Base-by-base conservation (phyloP, 2,113 vertebrate species). In the Melospiza georgiana region DNA sequence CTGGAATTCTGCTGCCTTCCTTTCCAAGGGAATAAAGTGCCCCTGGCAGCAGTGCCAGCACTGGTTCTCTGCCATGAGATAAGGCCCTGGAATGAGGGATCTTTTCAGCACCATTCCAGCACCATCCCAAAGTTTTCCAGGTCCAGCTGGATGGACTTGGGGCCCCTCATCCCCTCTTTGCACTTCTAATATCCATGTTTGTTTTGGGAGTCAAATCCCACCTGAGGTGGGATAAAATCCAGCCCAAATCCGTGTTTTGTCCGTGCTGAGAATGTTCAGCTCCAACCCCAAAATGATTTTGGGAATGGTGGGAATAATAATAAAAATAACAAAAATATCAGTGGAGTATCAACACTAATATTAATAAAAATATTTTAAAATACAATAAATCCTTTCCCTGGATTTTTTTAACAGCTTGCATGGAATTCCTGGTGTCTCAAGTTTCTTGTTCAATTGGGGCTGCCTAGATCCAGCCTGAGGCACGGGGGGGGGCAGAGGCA, bases 11-110 rank as follows among this genome's bases (percentile, higher is more conserved):
- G 35, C 88, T 67, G 51, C 13, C 27, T 89, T 94, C 85, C 54
- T 76, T 89, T 89, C 94, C 76, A 94, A 88, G 91, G 7, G 71
- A 86, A 65, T 78, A 61, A 62, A 72, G 72, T 72, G 91, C 74
- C 88, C 68, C 87, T 91, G 93, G 94, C 79, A 87, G 35, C 0
- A 0, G 35, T 88, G 82, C 89, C 89, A 91, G 58, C 27, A 2
- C 1, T 2, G 15, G 11, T 85, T 68, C 79, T 46, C 66, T 75
- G 91, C 62, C 68, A 44, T 0, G 0, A 79, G 93, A 95, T 52
- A 87, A 90, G 71, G 55, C 37, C n/a, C 61, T 81, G 90, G 88
- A 16, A 4, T 10, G 48, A 59, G 30, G n/a, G 23, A 54, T 15
- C 22, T 25, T 62, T 89, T 49, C 55, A 59, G 30, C 28, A 10